phyloP scores from a whole-genome alignment of 2,797 vertebrate genomes.

The Myotis vivesi region DNA sequence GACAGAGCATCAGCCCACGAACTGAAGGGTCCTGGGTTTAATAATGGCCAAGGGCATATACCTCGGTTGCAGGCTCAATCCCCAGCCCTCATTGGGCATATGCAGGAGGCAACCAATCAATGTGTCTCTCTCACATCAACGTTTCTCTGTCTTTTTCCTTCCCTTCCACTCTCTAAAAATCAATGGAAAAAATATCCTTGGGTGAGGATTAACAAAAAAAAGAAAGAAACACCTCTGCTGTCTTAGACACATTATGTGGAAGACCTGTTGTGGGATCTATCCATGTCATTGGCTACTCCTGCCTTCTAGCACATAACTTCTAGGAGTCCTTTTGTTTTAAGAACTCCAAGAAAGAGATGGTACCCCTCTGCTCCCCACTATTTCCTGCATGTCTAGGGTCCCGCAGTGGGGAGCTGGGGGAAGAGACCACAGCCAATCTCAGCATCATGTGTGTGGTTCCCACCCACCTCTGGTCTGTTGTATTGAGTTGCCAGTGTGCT shows the following conservation, averaged over 20 bases:
- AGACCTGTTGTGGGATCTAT: slow-evolving; percentile 31
- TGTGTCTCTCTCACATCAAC: too few species aligned
- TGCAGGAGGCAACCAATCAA: too few species aligned
- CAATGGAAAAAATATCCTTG: too few species aligned
- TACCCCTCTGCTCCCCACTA: slow-evolving; percentile 36
- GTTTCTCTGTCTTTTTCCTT: too few species aligned
- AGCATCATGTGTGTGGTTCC: slow-evolving; percentile 69
- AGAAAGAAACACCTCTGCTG: background rate
- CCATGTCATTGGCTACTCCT: background rate
- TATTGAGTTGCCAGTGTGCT: slow-evolving; percentile 59
- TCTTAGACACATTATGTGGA: slow-evolving; percentile 19
- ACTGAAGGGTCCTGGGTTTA: too few species aligned
- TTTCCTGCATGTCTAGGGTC: slow-evolving; percentile 67
- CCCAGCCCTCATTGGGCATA: too few species aligned
- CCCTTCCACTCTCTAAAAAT: too few species aligned
- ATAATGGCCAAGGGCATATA: too few species aligned
- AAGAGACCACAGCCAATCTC: slow-evolving; percentile 72
- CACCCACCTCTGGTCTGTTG: slow-evolving; percentile 42
- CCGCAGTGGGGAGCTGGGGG: background rate
- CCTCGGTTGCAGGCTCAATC: too few species aligned
- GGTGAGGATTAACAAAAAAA: too few species aligned
- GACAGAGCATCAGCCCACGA: too few species aligned
- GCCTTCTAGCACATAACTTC: slow-evolving; percentile 52
- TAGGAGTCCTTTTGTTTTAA: slow-evolving; percentile 56
- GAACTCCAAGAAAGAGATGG: slow-evolving; percentile 33